Evolutionary conservation across 2,888 invertebrate genomes (phyloP), one percentile per base, ranked within the genome.

Genomic region (Lapara coniferarum): DNA sequence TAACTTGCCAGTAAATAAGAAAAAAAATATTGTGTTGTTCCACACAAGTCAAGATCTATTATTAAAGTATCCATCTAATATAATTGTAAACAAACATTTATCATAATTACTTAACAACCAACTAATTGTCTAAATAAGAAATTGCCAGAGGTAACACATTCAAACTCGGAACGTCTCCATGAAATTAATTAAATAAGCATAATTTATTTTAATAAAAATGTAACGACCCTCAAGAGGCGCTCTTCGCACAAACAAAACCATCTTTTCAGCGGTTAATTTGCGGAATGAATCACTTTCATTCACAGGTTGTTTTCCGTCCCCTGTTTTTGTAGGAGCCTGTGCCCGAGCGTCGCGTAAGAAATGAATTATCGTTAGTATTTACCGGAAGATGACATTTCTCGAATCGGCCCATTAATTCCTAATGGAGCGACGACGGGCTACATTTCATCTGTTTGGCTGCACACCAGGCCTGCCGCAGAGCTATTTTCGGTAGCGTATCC

Each of bases 391-490:
- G 92, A 90, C 92, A 91, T 91, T 92, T 89, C 90, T 90, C 80
- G 90, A 88, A 90, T 90, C 92, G 92, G 89, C 84, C 91, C 92
- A 92, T 92, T 92, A 90, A 92, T 92, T 92, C 91, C 87, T 92
- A 92, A 92, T 92, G 92, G 91, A 87, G 85, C 91, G 88, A 77
- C 86, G 87, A 84, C 86, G 77, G 84, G 88, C 88, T 83, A 92
- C 92, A 92, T 91, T 91, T 92, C 92, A 92, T 92, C 89, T 91
- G 90, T 91, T 92, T 91, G 92, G 90, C 91, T 89, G 86, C 85
- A 86, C 86, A 89, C 89, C 90, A 90, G 89, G 78, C 85, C 79
- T 81, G 81, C 89, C 89, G 84, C 89, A 89, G 83, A 87, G 89
- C 89, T 91, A 90, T 92, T 92, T 92, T 90, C 91, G 83, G 86